A percentile compares a stretch with the other conserved stretches of the same genome.
phyloP scores from a whole-genome alignment of 2,888 invertebrate species.

The Drosophila cyrtoloma region DNA sequence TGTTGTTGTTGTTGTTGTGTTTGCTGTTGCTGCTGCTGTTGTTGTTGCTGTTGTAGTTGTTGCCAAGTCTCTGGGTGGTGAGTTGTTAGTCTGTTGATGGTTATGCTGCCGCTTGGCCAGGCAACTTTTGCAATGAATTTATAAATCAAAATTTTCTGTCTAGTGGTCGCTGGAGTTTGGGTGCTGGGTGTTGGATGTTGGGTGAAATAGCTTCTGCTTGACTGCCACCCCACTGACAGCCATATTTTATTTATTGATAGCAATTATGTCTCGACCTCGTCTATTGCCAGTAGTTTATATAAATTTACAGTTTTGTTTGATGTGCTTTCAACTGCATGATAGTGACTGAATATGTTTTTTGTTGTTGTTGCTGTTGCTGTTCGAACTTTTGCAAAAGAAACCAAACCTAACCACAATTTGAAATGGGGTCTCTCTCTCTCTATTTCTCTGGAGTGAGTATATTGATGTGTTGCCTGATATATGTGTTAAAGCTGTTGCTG shows the following conservation, averaged over 20 bases:
- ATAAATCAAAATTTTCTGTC: constrained; percentile 80
- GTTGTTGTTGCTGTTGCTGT: constrained; percentile 25
- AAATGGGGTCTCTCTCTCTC: constrained; percentile 33
- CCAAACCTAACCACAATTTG: constrained; percentile 78
- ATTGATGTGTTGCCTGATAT: constrained; percentile 40
- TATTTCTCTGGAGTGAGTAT: background rate
- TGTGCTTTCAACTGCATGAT: constrained; percentile 72
- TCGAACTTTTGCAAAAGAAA: constrained; percentile 75
- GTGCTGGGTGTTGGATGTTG: constrained; percentile 18
- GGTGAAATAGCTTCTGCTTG: constrained; percentile 35
- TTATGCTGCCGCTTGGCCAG: constrained; percentile 72
- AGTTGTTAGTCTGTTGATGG: constrained; percentile 55
- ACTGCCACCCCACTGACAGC: constrained; percentile 44
- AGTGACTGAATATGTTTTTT: constrained; percentile 32
- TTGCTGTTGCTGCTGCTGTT: constrained; percentile 9
- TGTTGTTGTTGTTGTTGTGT: constrained; percentile 37
- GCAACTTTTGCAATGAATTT: constrained; percentile 80
- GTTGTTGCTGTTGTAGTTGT: constrained; percentile 36
- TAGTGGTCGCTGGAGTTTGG: constrained; percentile 56
- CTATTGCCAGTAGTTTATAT: constrained; percentile 77
- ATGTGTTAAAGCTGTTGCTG: constrained; percentile 63
- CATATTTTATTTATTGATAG: constrained; percentile 83
- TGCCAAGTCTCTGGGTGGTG: constrained; percentile 73
- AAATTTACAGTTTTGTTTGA: constrained; percentile 76
- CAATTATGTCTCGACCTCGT: constrained; percentile 82